phyloP scores from a whole-genome alignment of 2,888 invertebrate genomes.

The Diaphora mendica region DNA sequence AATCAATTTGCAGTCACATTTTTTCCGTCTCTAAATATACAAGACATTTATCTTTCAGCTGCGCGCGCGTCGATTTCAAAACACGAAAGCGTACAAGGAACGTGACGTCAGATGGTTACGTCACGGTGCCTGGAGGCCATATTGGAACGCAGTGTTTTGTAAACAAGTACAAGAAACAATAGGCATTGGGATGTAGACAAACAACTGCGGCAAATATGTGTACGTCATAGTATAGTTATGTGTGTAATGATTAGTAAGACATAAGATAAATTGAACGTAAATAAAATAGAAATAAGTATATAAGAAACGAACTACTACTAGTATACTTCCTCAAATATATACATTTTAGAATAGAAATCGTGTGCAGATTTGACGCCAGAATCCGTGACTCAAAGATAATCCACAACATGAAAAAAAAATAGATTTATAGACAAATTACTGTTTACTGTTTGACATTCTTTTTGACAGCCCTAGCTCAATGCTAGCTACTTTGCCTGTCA shows the following conservation, averaged over 20 bases:
- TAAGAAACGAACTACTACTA: background rate
- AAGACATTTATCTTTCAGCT: conserved; percentile 62
- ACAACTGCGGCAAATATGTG: conserved; percentile 64
- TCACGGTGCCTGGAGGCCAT: conserved; percentile 54
- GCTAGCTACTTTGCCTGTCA: background rate
- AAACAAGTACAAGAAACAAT: conserved; percentile 70
- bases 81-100: conserved; percentile 59
- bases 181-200: conserved; percentile 66
- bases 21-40: conserved; percentile 43
- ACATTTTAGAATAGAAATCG: background rate
- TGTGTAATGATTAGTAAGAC: background rate
- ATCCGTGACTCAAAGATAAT: background rate
- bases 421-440: background rate
- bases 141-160: conserved; percentile 70
- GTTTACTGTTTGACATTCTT: background rate
- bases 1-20: conserved; percentile 52
- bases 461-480: background rate
- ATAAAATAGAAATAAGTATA: background rate
- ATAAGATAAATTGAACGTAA: background rate
- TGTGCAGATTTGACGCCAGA: background rate
- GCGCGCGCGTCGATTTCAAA: conserved; percentile 61
- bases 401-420: background rate
- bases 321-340: background rate
- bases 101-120: conserved; percentile 67
- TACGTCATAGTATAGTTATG: conserved; percentile 37